Base-by-base conservation (phyloP, 2,888 invertebrate species). In the Lasioglossum calceatum region DNA sequence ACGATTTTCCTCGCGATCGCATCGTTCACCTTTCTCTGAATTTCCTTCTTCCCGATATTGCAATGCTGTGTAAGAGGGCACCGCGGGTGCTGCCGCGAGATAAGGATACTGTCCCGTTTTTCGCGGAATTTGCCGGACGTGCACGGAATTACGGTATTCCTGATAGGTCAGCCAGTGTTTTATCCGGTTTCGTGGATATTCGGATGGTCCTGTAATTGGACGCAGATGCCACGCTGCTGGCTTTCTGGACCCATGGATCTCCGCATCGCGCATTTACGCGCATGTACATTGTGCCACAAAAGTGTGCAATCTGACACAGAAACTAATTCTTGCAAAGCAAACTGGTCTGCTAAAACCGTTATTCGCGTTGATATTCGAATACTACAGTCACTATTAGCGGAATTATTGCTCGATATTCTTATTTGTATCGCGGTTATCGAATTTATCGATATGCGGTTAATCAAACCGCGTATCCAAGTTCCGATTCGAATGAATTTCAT, bases 191-290 rank as follows among this genome's bases (percentile, higher is more conserved):
- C 67, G 79, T 73, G 85, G 85, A 84, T 85, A 73, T 84, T 85
- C 85, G 79, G 76, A 23, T 85, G 79, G 79, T 79, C 74, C 70
- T 74, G 85, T 85, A 85, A 85, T 85, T 85, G 85, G 85, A 76
- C 85, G 32, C 85, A 85, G 84, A 84, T 75, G 85, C 54, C 79
- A 72, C 67, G 50, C 16, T 36, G 27, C 70, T 54, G 44, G 72
- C 72, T 85, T 76, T 72, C 79, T 47, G 32, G 58, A 67, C 54
- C 27, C 54, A 32, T 19, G 19, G 75, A 83, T 71, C 61, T n/a
- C 27, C 58, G 74, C 19, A 67, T 16, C 47, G 50, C 36, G 5
- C 72, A 39, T 64, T 27, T 36, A 58, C 67, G 54, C 54, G 23
- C 8, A 23, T 47, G 23, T 42, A 70, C 39, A 70, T 23, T 70